A percentile compares a stretch with the other conserved stretches of the same genome.
phyloP scores from a whole-genome alignment of 2,113 vertebrate species.

The Mus pahari region DNA sequence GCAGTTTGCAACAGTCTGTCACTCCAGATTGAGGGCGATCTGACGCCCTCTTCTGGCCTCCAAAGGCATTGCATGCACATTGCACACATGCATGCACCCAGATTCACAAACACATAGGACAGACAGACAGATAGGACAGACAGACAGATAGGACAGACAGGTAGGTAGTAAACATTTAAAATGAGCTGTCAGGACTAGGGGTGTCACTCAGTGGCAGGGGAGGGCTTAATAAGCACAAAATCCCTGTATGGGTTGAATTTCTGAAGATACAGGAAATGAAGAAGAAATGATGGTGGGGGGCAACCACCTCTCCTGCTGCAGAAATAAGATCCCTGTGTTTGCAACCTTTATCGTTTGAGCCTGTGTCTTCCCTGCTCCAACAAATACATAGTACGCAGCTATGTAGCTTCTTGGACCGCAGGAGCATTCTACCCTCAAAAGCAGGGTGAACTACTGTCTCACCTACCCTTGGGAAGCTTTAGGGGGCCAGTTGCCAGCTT shows the following conservation, averaged over 20 bases:
- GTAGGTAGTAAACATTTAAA: not conserved
- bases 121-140: not conserved
- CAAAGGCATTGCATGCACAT: not conserved
- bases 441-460: not conserved
- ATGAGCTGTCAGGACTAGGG: not conserved
- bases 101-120: not conserved
- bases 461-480: conserved; percentile 20
- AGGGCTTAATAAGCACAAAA: not conserved
- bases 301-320: not conserved
- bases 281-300: not conserved
- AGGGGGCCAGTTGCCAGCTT: conserved; percentile 4
- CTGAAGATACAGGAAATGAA: not conserved
- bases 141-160: not conserved
- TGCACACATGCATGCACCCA: not conserved
- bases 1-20: not conserved
- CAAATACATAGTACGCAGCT: not conserved
- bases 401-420: not conserved
- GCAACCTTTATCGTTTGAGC: not conserved
- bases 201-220: not conserved
- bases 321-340: not conserved
- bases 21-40: not conserved
- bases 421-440: not conserved
- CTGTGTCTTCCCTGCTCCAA: not conserved
- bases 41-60: not conserved
- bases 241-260: not conserved